Evolutionary conservation across 2,888 invertebrate species (phyloP).

Genomic region (Drosophila limbata): DNA sequence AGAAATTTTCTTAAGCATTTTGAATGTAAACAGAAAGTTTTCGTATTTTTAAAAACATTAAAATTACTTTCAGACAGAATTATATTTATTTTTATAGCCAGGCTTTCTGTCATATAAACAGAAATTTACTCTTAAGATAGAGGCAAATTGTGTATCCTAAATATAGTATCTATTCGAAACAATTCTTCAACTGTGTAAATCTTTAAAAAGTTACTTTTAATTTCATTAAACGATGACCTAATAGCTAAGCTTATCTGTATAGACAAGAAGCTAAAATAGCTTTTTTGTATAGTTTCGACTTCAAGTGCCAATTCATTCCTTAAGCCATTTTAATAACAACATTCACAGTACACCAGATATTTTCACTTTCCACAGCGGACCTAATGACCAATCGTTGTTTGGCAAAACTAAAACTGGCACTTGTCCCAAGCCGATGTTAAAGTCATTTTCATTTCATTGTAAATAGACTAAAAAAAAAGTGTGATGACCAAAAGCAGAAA

Average conservation of each 20-base stretch:
- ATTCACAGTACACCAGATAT: slow-evolving; percentile 24
- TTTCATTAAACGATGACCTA: slow-evolving; percentile 32
- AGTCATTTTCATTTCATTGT: slow-evolving; percentile 42
- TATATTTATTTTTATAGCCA: too few relatives aligned
- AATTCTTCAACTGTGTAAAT: background rate
- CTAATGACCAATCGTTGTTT: slow-evolving; percentile 32
- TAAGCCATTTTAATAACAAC: slow-evolving; percentile 18
- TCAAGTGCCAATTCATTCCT: slow-evolving; percentile 17
- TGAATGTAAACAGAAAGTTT: background rate
- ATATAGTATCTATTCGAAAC: too few relatives aligned
- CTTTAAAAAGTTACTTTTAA: slow-evolving; percentile 2
- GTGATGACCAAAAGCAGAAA: slow-evolving; percentile 48
- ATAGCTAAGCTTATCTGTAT: background rate
- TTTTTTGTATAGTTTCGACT: background rate
- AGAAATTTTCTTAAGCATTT: background rate
- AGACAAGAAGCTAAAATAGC: background rate
- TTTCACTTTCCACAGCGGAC: slow-evolving; percentile 56
- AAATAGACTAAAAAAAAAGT: slow-evolving; percentile 36
- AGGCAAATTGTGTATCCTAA: too few relatives aligned
- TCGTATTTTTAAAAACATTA: background rate
- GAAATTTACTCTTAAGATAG: too few relatives aligned
- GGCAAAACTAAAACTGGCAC: slow-evolving; percentile 44
- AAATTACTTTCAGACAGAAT: background rate
- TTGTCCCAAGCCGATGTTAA: slow-evolving; percentile 27
- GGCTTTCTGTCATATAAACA: too few relatives aligned